A percentile compares a stretch with the other conserved stretches of the same genome.
These are phyloP conservation scores for Cossypha polioptera DNA, from an alignment of 2,797 vertebrate genomes.

Conservation along the genomic window DNA sequence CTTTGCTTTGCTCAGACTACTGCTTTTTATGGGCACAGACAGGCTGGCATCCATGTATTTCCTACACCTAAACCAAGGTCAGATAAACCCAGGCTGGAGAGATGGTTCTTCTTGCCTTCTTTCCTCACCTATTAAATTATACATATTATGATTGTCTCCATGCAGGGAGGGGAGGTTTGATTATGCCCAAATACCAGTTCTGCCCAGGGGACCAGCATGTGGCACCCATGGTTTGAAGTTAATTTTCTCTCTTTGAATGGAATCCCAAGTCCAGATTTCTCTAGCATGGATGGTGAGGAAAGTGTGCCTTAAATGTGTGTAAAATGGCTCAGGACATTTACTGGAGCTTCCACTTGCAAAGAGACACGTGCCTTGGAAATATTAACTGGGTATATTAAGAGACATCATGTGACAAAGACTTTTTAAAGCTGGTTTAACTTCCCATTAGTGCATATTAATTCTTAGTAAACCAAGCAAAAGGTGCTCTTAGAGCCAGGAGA, in stretches of 20 bases:
- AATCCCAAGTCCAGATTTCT: not conserved
- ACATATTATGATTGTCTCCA: not conserved
- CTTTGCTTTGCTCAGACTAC: not conserved
- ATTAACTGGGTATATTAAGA: not conserved
- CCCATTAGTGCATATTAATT: not conserved
- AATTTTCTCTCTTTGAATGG: not conserved
- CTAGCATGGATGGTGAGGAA: not conserved
- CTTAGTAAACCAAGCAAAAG: not conserved
- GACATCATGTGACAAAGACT: not conserved
- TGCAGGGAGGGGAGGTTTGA: not conserved
- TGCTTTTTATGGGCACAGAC: not conserved
- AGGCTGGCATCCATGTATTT: not conserved
- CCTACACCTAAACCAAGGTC: not conserved
- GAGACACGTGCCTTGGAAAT: not conserved
- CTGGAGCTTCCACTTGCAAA: not conserved
- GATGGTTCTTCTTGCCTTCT: not conserved
- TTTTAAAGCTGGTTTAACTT: not conserved
- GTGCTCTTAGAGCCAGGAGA: not conserved
- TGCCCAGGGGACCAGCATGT: not conserved
- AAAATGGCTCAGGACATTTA: not conserved
- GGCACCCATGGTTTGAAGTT: not conserved
- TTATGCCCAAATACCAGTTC: not conserved
- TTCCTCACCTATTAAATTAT: not conserved
- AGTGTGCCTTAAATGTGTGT: not conserved
- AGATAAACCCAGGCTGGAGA: not conserved